Conservation (phyloP, 1,140 invertebrate species). For the Brachionus calyciflorus region DNA sequence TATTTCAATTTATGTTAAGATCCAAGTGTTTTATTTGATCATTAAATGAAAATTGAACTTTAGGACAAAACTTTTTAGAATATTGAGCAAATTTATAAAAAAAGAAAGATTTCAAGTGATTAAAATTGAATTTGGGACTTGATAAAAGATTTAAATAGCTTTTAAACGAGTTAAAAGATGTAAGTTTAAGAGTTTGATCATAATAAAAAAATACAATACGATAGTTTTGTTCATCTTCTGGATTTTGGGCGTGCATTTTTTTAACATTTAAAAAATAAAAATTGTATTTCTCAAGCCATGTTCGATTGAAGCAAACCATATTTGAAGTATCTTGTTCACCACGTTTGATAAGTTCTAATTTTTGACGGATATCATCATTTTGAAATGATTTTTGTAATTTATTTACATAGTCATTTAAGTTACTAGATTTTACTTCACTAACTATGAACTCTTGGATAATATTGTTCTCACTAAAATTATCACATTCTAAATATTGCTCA, state of each 20-base stretch:
- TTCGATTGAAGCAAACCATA: background rate
- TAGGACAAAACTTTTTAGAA: background rate
- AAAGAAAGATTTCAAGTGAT: constrained; percentile 3
- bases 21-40: too few species aligned
- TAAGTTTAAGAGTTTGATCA: constrained; percentile 1
- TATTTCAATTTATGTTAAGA: too few species aligned
- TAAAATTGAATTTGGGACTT: background rate
- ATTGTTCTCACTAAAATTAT: too few species aligned
- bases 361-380: constrained; percentile 18
- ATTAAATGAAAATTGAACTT: background rate
- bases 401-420: background rate
- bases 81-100: constrained; percentile 10
- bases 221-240: background rate
- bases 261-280: constrained; percentile 32
- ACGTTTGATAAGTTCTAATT: background rate
- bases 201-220: constrained; percentile 2
- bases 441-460: too few species aligned
- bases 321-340: constrained; percentile 32
- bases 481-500: too few species aligned
- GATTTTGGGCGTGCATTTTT: background rate
- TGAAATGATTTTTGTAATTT: background rate
- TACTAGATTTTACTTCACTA: too few species aligned
- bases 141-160: constrained; percentile 7
- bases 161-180: background rate
- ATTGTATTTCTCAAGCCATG: constrained; percentile 17